Evolutionary conservation across 2,113 vertebrate genomes (phyloP).

Genomic region (Apteryx owenii): DNA sequence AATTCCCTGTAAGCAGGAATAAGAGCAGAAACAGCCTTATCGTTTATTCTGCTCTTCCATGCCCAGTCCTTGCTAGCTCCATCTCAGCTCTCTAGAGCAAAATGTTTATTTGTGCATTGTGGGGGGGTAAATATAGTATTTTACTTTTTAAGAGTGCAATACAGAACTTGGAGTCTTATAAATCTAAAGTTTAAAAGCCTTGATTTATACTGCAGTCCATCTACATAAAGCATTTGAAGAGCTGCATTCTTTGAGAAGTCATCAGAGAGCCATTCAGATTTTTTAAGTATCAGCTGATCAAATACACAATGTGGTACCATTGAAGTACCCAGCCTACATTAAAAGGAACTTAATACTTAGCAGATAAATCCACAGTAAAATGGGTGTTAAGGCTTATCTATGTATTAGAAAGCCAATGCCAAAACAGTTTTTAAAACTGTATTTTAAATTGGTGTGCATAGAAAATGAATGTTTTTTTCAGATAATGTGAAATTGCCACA

Average conservation of each 20-base stretch:
- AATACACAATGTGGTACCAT: background rate
- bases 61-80: background rate
- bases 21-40: background rate
- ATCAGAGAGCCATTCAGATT: background rate
- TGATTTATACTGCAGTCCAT: background rate
- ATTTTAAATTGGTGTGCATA: background rate
- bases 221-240: background rate
- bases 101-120: background rate
- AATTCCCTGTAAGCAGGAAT: rapidly evolving
- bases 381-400: background rate
- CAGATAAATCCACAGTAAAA: background rate
- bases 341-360: background rate
- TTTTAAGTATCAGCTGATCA: background rate
- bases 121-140: background rate
- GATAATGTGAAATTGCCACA: background rate
- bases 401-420: background rate
- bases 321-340: background rate
- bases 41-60: background rate
- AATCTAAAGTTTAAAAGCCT: conserved; percentile 10
- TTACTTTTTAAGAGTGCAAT: background rate
- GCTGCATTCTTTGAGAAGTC: background rate
- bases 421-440: background rate
- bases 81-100: background rate
- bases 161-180: background rate
- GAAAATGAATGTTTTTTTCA: background rate